A percentile compares a stretch with the other conserved stretches of the same genome.
Evolutionary conservation across 1,140 invertebrate species (phyloP).

Genomic region (Agrilus planipennis): DNA sequence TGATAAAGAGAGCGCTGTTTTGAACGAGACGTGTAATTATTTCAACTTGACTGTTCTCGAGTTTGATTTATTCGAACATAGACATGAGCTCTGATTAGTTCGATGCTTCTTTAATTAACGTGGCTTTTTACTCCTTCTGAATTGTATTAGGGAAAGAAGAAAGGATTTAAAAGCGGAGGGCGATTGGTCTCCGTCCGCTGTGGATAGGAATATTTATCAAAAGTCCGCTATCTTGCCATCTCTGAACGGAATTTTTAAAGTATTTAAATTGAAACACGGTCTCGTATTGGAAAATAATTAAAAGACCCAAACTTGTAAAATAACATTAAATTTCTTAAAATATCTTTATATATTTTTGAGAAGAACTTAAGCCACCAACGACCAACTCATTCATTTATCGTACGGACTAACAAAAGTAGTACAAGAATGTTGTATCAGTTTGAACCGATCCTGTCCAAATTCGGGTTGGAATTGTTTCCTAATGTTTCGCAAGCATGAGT

Average conservation of each 20-base stretch:
- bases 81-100: constrained; percentile 33
- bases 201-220: constrained; percentile 12
- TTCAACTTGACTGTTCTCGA: constrained; percentile 30
- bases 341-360: no score
- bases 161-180: constrained; percentile 20
- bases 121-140: constrained; percentile 24
- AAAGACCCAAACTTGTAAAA: no score
- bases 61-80: constrained; percentile 34
- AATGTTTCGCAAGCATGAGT: no score
- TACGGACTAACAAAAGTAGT: no score
- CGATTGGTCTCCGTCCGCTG: constrained; percentile 21
- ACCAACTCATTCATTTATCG: no score
- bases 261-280: constrained; percentile 10
- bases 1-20: constrained; percentile 30
- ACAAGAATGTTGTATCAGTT: no score
- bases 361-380: no score
- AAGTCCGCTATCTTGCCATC: constrained; percentile 13
- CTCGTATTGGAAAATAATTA: no score
- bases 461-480: no score
- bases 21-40: constrained; percentile 34
- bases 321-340: no score
- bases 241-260: constrained; percentile 15
- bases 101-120: constrained; percentile 34
- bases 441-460: no score
- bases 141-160: constrained; percentile 17